phyloP scores from a whole-genome alignment of 2,797 vertebrate species.

The Psittacula echo region DNA sequence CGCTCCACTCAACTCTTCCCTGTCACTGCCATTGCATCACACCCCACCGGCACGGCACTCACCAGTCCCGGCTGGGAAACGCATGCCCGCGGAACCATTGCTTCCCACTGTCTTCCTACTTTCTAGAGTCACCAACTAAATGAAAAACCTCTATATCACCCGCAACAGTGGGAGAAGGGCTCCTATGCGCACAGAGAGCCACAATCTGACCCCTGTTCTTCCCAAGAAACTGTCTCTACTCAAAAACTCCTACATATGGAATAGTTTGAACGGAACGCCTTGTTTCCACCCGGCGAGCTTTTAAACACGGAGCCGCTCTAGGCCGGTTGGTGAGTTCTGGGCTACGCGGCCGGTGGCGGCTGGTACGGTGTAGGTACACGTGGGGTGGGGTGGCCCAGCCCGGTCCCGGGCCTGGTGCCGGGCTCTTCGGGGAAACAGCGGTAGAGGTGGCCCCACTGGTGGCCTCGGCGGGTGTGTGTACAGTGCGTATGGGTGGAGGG shows the following conservation, averaged over 20 bases:
- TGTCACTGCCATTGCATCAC: slow-evolving; percentile 55
- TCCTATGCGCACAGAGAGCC: rapidly evolving
- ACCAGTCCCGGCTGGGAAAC: neutral
- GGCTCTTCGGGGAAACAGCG: too few species aligned
- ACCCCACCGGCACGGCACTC: neutral
- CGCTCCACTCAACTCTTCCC: neutral
- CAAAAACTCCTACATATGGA: rapidly evolving
- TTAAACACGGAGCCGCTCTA: rapidly evolving
- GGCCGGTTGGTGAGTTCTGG: neutral
- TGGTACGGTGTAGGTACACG: neutral
- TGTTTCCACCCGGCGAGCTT: neutral
- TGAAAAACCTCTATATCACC: rapidly evolving
- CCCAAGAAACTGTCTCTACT: rapidly evolving
- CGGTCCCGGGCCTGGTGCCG: rapidly evolving
- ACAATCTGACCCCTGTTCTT: rapidly evolving
- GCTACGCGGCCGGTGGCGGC: rapidly evolving
- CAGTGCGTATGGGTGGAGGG: too few species aligned
- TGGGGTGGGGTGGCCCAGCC: neutral
- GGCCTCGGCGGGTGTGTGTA: neutral
- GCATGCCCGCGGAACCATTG: neutral
- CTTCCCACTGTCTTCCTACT: rapidly evolving
- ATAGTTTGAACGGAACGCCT: rapidly evolving
- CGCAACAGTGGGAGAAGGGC: rapidly evolving
- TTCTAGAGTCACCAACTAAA: rapidly evolving
- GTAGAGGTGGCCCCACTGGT: too few species aligned